A percentile compares a stretch with the other conserved stretches of the same genome.
These are phyloP conservation scores for Picathartes gymnocephalus DNA, from an alignment of 2,113 vertebrate genomes.

Conservation along the genomic window DNA sequence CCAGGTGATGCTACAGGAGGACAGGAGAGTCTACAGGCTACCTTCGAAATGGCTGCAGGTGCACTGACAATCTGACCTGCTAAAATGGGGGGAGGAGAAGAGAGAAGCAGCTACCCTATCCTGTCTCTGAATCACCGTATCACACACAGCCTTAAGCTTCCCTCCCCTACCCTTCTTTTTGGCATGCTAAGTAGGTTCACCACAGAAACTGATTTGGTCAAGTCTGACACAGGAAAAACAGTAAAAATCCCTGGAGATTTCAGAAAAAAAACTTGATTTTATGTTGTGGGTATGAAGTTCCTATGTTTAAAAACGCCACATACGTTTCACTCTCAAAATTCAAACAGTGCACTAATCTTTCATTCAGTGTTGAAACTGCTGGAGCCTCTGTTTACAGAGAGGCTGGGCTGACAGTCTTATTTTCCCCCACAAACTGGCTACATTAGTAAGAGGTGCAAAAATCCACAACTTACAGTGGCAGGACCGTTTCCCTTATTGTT, in stretches of 20 bases:
- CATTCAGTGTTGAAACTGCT: not conserved
- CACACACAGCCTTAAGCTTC: not conserved
- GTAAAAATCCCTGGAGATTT: not conserved
- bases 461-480: not conserved
- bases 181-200: not conserved
- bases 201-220: not conserved
- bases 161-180: not conserved
- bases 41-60: not conserved
- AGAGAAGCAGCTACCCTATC: not conserved
- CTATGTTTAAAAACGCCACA: not conserved
- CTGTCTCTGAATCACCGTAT: not conserved
- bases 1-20: not conserved
- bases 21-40: not conserved
- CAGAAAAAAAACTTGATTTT: not conserved
- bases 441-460: not conserved
- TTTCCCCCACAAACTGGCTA: not conserved
- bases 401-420: not conserved
- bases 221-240: not conserved
- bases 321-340: not conserved
- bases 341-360: not conserved
- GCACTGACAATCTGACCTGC: not conserved
- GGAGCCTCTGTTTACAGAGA: not conserved
- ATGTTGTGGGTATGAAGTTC: not conserved
- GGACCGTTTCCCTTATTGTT: accelerated
- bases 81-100: not conserved